These are phyloP conservation scores for Patella caerulea DNA, from an alignment of 2,888 invertebrate species.

Conservation along the genomic window DNA sequence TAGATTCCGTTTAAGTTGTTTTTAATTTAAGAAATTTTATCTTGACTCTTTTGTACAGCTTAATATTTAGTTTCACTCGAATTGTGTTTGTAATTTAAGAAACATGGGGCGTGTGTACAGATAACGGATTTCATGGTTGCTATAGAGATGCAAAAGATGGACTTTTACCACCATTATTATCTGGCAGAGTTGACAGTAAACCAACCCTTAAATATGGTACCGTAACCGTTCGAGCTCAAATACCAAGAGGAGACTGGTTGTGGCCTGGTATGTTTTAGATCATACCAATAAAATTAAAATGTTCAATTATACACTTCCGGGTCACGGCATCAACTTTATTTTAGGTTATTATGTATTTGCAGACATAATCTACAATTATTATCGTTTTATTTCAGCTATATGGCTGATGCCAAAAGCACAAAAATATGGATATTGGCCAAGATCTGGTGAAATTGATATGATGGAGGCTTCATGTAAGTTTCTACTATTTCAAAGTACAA, in stretches of 20 bases:
- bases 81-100: neutral
- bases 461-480: neutral
- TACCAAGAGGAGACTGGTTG: constrained; percentile 5
- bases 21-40: too few species aligned
- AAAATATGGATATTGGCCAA: neutral
- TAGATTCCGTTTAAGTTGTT: too few species aligned
- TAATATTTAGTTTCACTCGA: too few species aligned
- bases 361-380: too few species aligned
- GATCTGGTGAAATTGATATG: constrained; percentile 3
- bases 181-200: constrained; percentile 2
- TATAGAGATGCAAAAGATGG: neutral
- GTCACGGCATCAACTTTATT: too few species aligned
- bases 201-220: constrained; percentile 1
- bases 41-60: too few species aligned
- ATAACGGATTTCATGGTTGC: neutral
- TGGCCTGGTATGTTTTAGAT: constrained; percentile 8
- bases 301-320: too few species aligned
- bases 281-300: too few species aligned
- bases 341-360: too few species aligned
- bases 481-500: neutral
- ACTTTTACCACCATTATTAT: neutral
- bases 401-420: neutral
- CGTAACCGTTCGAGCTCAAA: neutral
- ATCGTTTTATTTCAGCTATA: neutral
- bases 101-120: neutral